These are phyloP conservation scores for Nasonia longicornis DNA, from an alignment of 1,140 invertebrate species.

Conservation along the genomic window DNA sequence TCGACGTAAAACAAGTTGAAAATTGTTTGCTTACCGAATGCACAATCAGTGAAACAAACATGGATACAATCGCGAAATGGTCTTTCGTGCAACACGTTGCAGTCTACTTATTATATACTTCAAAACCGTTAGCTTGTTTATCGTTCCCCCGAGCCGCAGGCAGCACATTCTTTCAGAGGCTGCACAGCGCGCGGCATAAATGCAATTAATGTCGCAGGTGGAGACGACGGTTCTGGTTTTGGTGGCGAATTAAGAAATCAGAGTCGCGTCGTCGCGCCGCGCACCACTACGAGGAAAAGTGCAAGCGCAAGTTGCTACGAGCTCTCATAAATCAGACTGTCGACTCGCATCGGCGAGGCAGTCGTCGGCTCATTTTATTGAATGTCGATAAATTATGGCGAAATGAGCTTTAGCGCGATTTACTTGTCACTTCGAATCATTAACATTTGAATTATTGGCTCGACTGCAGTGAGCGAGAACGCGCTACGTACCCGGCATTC, in stretches of 20 bases:
- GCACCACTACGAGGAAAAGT: neutral
- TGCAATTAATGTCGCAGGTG: neutral
- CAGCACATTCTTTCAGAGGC: no score
- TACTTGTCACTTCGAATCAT: neutral
- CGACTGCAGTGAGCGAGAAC: no score
- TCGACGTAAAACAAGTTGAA: no score
- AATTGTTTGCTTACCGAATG: no score
- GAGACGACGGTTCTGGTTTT: neutral
- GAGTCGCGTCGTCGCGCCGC: neutral
- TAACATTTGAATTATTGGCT: neutral
- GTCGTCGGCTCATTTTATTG: neutral
- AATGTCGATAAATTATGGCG: neutral
- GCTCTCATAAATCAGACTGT: conserved; percentile 3
- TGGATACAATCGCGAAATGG: no score
- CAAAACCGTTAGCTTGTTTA: no score
- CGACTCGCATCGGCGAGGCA: no score
- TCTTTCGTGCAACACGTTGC: no score
- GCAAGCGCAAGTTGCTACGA: neutral
- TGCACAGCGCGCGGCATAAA: neutral
- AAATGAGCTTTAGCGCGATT: neutral
- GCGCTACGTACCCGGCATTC: neutral
- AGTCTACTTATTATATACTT: no score
- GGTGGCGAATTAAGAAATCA: neutral
- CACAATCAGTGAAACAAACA: no score
- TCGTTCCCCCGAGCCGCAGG: no score